Base-by-base conservation (phyloP, 2,888 invertebrate genomes). In the Ctenicera cuprea region DNA sequence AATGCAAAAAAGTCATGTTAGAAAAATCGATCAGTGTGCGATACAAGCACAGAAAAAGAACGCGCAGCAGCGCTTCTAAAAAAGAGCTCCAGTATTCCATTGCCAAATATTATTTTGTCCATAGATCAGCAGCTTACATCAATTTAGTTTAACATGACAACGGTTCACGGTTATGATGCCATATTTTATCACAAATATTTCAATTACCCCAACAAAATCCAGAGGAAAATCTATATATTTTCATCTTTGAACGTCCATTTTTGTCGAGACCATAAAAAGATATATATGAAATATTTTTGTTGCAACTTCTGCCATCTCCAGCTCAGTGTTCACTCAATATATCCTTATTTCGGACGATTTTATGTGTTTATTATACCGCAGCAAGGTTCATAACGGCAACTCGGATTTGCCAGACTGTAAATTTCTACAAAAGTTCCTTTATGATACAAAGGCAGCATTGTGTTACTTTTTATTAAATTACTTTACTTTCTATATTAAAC, bases 321-420 rank as follows among this genome's bases (percentile, higher is more conserved):
- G 82, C 82, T 83, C 82, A 81, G 82, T 85, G 79, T 80, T 85
- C 86, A 87, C 86, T 87, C 87, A 86, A 87, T 87, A 87, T 87
- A 87, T 87, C 87, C 87, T 86, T 86, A 87, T 87, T 87, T 85
- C 86, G 85, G 86, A 84, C 86, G 86, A 86, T 87, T 87, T 87
- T 87, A 87, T 86, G 86, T 85, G 85, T 86, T 86, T 87, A 87
- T 87, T 87, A 87, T 87, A 87, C 87, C 81, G 85, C 85, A 85
- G 84, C 82, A 81, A 83, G 85, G 86, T 87, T 86, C 86, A 87
- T 87, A 87, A 86, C 85, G 82, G 83, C 82, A 80, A 82, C 81
- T 77, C 76, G 85, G 85, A 85, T 85, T 85, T 85, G 82, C 83
- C 80, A 83, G 84, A 84, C 85, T 84, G 85, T 85, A 85, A 86